Evolutionary conservation across 2,888 invertebrate species (phyloP), one percentile per base, ranked within the genome.

Genomic region (Diogma glabrata): DNA sequence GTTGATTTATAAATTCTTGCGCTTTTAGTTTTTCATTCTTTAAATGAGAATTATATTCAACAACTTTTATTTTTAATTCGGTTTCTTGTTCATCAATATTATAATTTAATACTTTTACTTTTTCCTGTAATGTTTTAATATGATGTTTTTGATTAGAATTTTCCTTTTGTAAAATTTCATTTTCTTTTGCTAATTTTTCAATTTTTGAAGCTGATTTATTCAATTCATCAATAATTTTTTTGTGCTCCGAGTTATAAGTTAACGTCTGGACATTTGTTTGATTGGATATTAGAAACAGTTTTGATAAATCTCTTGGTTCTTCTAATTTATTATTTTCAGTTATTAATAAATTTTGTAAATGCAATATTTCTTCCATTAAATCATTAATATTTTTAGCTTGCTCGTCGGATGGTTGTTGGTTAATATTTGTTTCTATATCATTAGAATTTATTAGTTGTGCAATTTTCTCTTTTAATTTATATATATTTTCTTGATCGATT

Each of bases 401-500:
- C 0, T 69, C 67, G 49, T 72, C 53, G 54, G 71, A 72, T 5
- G 40, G 43, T 6, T 38, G 49, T 22, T 30, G 48, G n/a, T 12
- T 7, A 14, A 53, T 16, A 23, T 40, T 19, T 26, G 40, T 56
- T 6, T 55, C 47, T 16, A 22, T 17, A 8, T 38, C 49, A 12
- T 16, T 30, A 14, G 17, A 12, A 26, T 17, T 50, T 60, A 62
- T 40, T 63, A 58, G 17, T 62, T 64, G 45, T 57, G 64, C 24
- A 63, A 62, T 58, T 65, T 66, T 56, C 57, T 62, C 51, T 64
- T 70, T 9, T 52, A 86, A 62, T 65, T 78, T 79, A 55, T 81
- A 78, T 60, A 90, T 88, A 14, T 78, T 76, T 51, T 75, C 75
- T 64, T 84, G 83, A 68, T 91, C 89, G 53, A 78, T 76, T 49